Evolutionary conservation across 2,888 invertebrate genomes (phyloP), one percentile per base, ranked within the genome.

Genomic region (Euclidia mi): DNA sequence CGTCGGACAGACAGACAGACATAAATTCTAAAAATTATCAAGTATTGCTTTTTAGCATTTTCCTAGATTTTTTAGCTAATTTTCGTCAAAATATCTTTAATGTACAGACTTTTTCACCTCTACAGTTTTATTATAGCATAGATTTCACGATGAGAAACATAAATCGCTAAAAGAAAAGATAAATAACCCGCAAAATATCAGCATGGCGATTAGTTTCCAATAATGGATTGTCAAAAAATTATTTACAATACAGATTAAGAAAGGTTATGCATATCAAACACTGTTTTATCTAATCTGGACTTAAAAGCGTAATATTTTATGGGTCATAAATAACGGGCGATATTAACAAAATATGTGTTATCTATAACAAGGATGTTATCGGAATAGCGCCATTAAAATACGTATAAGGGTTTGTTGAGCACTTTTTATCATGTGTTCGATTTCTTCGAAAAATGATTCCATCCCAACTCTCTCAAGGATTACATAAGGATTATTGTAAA

Each of bases 361-460:
- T 64, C 67, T 62, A 65, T 61, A 65, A 59, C 68, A 68, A 66
- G 68, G 32, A 63, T 56, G 34, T 46, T 34, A 52, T 56, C 49
- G 28, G 34, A 20, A 14, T 35, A 37, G 50, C 29, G 46, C 57
- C 52, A 64, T 66, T 68, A 63, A 56, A 58, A 58, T 56, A 64
- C 44, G 56, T 44, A 43, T 64, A 44, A 35, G 28, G 45, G 49
- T 59, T 48, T 60, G 60, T 44, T 35, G 17, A n/a, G 32, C 38
- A 45, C 44, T 43, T 29, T 25, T 45, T 32, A 45, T 25, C 20
- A 25, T 20, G 18, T n/a, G n/a, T n/a, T 12, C 11, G 34, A 41
- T 35, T 49, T 56, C 44, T 62, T 31, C 50, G 57, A 51, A 67
- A 67, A 65, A 62, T 65, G 47, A 64, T 62, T 46, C 56, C 37